Percentiles rank a stretch among this genome's conserved stretches.
These are phyloP conservation scores for Heterotilapia buettikoferi DNA, from an alignment of 2,113 vertebrate species.

Conservation along the genomic window DNA sequence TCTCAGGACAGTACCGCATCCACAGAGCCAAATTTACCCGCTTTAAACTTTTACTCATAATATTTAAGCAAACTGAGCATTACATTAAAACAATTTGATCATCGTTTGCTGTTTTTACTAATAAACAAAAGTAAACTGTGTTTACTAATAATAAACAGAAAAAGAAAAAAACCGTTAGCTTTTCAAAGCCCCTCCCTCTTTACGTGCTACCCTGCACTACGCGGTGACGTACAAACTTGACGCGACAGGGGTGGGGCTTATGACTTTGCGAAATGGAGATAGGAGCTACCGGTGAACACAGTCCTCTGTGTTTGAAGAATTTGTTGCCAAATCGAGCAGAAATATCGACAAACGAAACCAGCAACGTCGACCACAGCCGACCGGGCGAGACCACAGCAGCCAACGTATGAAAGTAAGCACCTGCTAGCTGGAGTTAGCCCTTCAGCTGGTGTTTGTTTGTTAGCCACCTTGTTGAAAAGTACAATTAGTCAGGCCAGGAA, in stretches of 20 bases:
- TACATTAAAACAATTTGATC: not conserved
- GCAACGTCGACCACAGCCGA: not conserved
- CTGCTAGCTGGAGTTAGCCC: not conserved
- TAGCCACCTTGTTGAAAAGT: not conserved
- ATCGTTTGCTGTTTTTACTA: not conserved
- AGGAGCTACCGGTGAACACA: not conserved
- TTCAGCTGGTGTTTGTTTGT: not conserved
- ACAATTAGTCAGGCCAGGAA: not conserved
- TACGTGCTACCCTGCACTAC: not conserved
- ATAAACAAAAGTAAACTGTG: not conserved
- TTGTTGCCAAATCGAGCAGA: not conserved
- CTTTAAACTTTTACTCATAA: not conserved
- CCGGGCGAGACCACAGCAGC: not conserved
- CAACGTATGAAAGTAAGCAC: constrained; percentile 36
- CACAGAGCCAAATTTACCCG: not conserved
- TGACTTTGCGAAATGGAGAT: constrained; percentile 55
- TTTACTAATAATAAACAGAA: not conserved
- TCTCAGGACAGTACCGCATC: not conserved
- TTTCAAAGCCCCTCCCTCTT: not conserved
- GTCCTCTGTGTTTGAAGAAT: not conserved
- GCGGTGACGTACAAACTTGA: not conserved
- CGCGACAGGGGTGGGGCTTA: not conserved
- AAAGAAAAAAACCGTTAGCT: accelerated
- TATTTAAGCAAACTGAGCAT: not conserved
- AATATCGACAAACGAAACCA: not conserved